A percentile compares a stretch with the other conserved stretches of the same genome.
phyloP scores from a whole-genome alignment of 2,113 vertebrate genomes.

The Aplodontia rufa region DNA sequence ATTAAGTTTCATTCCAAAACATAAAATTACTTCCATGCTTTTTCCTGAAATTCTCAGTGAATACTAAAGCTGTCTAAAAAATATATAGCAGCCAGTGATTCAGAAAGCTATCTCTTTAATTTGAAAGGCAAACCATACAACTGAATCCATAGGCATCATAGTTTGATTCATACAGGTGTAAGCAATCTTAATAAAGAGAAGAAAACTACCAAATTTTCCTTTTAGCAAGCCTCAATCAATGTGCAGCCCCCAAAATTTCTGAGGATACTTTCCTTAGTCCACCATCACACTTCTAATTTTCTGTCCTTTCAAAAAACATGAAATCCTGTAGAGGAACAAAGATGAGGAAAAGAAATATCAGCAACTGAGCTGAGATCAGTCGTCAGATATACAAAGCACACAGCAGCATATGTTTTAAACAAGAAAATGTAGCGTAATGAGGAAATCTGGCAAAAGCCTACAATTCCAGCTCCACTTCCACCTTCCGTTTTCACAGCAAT shows the following conservation, averaged over 20 bases:
- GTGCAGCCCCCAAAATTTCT: background rate
- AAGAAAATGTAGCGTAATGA: background rate
- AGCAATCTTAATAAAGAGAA: background rate
- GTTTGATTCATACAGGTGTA: background rate
- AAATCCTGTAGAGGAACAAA: conserved; percentile 87
- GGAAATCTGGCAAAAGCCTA: background rate
- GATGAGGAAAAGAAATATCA: conserved; percentile 20
- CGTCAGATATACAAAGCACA: background rate
- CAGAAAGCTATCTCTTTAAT: background rate
- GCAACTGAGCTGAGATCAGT: background rate
- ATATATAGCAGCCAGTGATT: background rate
- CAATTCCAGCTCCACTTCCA: background rate
- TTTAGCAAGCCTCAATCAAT: background rate
- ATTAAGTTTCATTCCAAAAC: background rate
- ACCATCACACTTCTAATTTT: conserved; percentile 31
- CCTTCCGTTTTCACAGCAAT: background rate
- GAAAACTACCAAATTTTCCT: background rate
- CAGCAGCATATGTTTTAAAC: background rate
- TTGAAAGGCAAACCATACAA: background rate
- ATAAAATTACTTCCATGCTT: background rate
- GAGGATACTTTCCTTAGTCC: background rate
- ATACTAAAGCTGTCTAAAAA: background rate
- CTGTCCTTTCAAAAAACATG: conserved; percentile 92
- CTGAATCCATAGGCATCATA: background rate
- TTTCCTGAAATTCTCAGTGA: background rate